Percentiles rank a stretch among this genome's conserved stretches.
Conservation (phyloP, 2,797 vertebrate species). For the Mus spretus region DNA sequence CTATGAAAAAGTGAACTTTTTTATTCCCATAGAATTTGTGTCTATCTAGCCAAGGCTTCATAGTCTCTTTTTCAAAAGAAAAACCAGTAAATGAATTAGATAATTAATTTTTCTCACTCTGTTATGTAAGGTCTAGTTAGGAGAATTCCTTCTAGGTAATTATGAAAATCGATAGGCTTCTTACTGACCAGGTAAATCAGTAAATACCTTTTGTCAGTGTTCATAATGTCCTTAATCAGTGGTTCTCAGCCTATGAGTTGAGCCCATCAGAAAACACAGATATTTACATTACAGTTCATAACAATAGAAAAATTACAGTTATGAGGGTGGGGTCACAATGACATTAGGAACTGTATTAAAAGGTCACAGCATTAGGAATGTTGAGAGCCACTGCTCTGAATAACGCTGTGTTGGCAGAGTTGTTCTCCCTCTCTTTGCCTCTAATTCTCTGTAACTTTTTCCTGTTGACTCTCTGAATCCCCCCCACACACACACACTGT, state of each 20-base stretch:
- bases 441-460: background rate
- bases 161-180: slow-evolving; percentile 22
- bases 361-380: background rate
- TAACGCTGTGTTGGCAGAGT: slow-evolving; percentile 3
- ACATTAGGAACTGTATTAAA: background rate
- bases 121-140: slow-evolving; percentile 34
- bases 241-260: background rate
- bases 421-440: background rate
- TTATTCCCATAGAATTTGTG: background rate
- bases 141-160: slow-evolving; percentile 38
- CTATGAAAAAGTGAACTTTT: slow-evolving; percentile 40
- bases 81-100: background rate
- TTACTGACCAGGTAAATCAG: background rate
- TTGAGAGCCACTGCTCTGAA: background rate
- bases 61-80: background rate
- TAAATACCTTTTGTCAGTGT: background rate
- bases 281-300: background rate
- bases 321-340: background rate
- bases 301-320: background rate
- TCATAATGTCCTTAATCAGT: slow-evolving; percentile 7
- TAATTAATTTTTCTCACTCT: background rate
- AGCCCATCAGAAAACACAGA: background rate
- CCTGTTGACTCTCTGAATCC: background rate
- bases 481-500: background rate
- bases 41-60: background rate